Base-by-base conservation (phyloP, 2,797 vertebrate genomes). In the Apogon hyalosoma region DNA sequence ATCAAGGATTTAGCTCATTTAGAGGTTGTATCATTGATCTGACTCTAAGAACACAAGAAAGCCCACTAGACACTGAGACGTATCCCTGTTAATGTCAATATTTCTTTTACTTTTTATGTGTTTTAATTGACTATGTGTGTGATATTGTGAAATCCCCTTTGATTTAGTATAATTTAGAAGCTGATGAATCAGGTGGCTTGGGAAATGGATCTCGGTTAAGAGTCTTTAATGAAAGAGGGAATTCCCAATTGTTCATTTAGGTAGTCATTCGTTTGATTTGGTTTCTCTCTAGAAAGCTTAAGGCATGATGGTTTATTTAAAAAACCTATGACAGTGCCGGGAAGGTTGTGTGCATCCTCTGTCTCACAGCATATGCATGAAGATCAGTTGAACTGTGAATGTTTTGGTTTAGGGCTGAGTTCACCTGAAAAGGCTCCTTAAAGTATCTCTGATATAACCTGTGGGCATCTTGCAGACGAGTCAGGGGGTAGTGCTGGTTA, bases 161-260 rank as follows among this genome's bases (percentile, higher is more conserved):
- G 56, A 72, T 78, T 62, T 58, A 64, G 45, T 51, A 48, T 69
- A 65, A 79, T 84, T 87, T 70, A 75, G 71, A 12, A 43, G 49
- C 49, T 63, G 75, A 81, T 85, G 81, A 87, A 83, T 85, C 72
- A 66, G 52, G 55, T 39, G 33, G 62, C 70, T 83, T 70, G 60
- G 58, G 67, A 71, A 69, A 78, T 52, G 73, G 73, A 80, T 81
- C 78, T 76, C 7, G 59, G 59, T 61, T 75, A 69, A 75, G 70
- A 71, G 68, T 73, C 72, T 70, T 82, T 84, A 89, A 86, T 87
- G 73, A 83, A 63, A 68, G 54, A 72, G 88, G 85, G 82, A 84
- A 84, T 87, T 88, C 73, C 84, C 67, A 41, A 70, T 88, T 79
- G 82, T 88, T 90, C 49, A 84, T 81, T 86, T 77, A 57, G 21